Evolutionary conservation across 2,113 vertebrate species (phyloP).

Genomic region (Struthidea cinerea): DNA sequence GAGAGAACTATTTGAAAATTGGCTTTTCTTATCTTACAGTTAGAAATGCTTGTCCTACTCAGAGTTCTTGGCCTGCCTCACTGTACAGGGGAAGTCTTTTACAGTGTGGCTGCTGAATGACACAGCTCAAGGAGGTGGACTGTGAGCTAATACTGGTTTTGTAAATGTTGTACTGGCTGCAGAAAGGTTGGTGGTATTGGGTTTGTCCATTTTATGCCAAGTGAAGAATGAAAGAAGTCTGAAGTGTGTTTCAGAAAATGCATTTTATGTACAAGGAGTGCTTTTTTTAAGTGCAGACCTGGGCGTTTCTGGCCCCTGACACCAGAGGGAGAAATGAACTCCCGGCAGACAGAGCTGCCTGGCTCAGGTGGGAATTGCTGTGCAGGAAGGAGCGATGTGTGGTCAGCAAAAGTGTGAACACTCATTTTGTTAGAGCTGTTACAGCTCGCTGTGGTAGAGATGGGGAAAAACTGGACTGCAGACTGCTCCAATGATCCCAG

Average conservation of each 20-base stretch:
- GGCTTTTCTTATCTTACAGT: not conserved
- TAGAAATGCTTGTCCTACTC: not conserved
- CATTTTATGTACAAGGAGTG: not conserved
- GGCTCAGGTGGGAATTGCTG: not conserved
- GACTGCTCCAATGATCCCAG: not conserved
- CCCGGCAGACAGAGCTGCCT: not conserved
- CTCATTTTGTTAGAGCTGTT: not conserved
- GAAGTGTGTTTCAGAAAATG: not conserved
- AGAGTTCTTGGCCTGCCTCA: not conserved
- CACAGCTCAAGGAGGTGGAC: not conserved
- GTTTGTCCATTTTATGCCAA: not conserved
- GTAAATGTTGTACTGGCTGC: not conserved
- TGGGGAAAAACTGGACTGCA: not conserved
- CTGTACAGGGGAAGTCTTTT: not conserved
- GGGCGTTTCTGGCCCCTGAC: not conserved
- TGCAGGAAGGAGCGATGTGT: not conserved
- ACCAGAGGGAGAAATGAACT: not conserved
- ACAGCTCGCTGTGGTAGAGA: not conserved
- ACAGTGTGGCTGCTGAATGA: not conserved
- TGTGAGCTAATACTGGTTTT: not conserved
- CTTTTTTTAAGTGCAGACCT: not conserved
- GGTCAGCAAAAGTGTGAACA: not conserved
- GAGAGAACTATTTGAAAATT: not conserved
- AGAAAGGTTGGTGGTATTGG: not conserved
- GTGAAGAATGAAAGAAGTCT: not conserved